Evolutionary conservation across 2,888 invertebrate genomes (phyloP).

Genomic region (Oasisia sp.): DNA sequence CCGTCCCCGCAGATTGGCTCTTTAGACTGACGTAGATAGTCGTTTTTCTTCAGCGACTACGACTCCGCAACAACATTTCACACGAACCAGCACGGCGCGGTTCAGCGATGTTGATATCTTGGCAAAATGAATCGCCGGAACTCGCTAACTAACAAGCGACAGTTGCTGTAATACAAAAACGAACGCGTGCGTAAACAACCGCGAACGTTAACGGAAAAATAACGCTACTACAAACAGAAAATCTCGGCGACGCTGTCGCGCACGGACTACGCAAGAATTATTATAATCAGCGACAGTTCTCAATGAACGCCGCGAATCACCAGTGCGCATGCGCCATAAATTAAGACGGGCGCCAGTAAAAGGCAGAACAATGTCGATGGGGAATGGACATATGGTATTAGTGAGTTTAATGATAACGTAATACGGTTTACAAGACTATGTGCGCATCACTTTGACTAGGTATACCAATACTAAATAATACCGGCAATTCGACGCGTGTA

Average conservation of each 20-base stretch:
- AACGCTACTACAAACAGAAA: conserved; percentile 13
- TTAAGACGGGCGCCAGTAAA: not conserved
- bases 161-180: not conserved
- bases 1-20: not conserved
- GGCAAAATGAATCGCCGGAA: too few species aligned
- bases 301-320: conserved; percentile 10
- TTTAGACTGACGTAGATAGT: not conserved
- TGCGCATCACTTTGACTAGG: not conserved
- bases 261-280: not conserved
- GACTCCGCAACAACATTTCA: not conserved
- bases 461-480: not conserved
- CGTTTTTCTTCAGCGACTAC: not conserved
- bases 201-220: not conserved
- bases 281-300: conserved; percentile 3
- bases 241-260: not conserved
- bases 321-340: not conserved
- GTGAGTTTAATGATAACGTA: not conserved
- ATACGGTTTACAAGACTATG: not conserved
- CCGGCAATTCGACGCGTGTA: not conserved
- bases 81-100: not conserved
- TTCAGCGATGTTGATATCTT: not conserved
- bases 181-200: conserved; percentile 11
- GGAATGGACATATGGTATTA: not conserved
- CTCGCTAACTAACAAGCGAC: not conserved
- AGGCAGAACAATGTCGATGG: not conserved